Conservation (phyloP, 2,888 invertebrate species). For the Lithophane leautieri region DNA sequence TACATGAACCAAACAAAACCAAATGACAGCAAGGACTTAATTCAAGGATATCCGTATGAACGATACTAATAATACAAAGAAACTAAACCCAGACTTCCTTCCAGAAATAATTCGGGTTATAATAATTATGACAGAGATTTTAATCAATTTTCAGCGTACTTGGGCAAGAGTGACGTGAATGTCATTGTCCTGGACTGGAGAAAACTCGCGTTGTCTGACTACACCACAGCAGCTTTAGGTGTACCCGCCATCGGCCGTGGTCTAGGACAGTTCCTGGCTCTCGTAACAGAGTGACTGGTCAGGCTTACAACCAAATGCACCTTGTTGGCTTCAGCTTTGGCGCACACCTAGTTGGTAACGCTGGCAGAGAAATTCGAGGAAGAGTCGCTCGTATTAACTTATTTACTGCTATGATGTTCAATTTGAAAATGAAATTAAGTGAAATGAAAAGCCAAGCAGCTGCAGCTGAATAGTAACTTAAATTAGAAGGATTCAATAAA, state of each 20-base stretch:
- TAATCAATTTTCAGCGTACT: constrained; percentile 73
- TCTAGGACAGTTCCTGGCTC: constrained; percentile 79
- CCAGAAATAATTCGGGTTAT: no score
- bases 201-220: constrained; percentile 67
- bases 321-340: constrained; percentile 85
- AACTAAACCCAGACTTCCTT: constrained; percentile 74
- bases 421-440: not conserved
- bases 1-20: not conserved
- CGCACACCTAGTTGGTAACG: constrained; percentile 81
- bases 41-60: not conserved
- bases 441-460: not conserved
- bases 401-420: not conserved
- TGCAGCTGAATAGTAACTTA: not conserved
- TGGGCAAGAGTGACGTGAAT: constrained; percentile 72
- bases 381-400: constrained; percentile 72
- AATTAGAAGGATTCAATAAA: not conserved
- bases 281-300: constrained; percentile 69
- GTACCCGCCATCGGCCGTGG: constrained; percentile 76
- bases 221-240: constrained; percentile 73
- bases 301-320: constrained; percentile 73
- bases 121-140: no score
- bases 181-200: constrained; percentile 82
- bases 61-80: not conserved
- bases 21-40: not conserved
- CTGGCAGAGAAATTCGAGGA: constrained; percentile 75